Conservation (phyloP, 1,140 invertebrate genomes). For the Drosophila athabasca region DNA sequence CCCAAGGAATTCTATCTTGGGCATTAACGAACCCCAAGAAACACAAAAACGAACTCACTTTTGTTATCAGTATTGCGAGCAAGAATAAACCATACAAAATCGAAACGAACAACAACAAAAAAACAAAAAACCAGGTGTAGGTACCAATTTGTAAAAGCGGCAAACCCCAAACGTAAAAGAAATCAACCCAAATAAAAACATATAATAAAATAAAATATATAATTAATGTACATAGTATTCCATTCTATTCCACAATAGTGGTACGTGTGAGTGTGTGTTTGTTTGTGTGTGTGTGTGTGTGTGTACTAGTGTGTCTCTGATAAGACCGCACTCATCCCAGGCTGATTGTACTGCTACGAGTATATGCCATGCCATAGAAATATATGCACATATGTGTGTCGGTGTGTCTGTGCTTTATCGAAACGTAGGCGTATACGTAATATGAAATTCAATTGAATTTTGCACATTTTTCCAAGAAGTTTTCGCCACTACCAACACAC, state of each 20-base stretch:
- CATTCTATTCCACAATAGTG: background rate
- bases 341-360: conserved; percentile 29
- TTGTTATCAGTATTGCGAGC: conserved; percentile 74
- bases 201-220: no score
- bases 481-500: background rate
- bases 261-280: background rate
- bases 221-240: background rate
- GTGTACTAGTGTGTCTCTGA: conserved; percentile 28
- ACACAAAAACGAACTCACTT: conserved; percentile 53
- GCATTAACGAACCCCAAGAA: conserved; percentile 68
- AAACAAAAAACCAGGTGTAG: background rate
- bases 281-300: background rate
- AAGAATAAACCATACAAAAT: conserved; percentile 13
- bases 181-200: background rate
- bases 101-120: conserved; percentile 16
- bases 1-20: conserved; percentile 42
- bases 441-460: conserved; percentile 42
- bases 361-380: conserved; percentile 17
- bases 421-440: conserved; percentile 64
- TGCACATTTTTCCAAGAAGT: conserved; percentile 32
- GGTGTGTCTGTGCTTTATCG: conserved; percentile 33
- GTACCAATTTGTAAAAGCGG: conserved; percentile 16
- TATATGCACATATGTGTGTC: no score
- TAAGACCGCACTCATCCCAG: conserved; percentile 37
- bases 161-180: background rate